Percentiles rank a stretch among this genome's conserved stretches.
These are phyloP conservation scores for Antigone vipio DNA, from an alignment of 2,113 vertebrate genomes.

Conservation along the genomic window DNA sequence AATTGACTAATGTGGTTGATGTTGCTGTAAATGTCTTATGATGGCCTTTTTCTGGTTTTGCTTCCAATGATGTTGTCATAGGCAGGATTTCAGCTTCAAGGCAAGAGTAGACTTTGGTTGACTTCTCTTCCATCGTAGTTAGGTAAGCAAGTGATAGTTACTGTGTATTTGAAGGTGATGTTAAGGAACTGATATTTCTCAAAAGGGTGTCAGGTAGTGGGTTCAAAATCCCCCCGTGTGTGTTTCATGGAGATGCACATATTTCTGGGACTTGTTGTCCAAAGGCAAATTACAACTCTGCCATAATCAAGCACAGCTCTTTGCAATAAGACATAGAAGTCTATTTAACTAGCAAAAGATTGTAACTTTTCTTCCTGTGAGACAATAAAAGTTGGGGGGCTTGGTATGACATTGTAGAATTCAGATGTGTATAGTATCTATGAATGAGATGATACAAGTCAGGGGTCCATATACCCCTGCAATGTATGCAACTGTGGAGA, in stretches of 20 bases:
- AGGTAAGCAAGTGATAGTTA: background rate
- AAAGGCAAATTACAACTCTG: background rate
- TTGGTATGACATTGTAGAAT: background rate
- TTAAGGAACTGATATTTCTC: background rate
- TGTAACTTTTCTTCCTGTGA: background rate
- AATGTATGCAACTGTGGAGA: background rate
- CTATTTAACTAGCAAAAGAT: background rate
- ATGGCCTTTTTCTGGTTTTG: background rate
- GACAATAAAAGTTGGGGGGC: background rate
- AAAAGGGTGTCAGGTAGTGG: background rate
- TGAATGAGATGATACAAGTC: rapidly evolving
- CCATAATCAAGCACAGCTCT: background rate
- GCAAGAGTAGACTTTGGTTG: background rate
- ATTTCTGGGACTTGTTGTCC: background rate
- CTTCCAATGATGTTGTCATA: background rate
- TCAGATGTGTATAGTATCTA: background rate
- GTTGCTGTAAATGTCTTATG: background rate
- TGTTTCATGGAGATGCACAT: background rate
- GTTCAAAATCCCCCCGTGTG: background rate
- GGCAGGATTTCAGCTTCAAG: background rate
- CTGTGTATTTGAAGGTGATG: background rate
- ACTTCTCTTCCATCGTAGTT: background rate
- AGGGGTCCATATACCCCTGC: background rate
- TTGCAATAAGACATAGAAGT: background rate
- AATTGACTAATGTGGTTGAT: background rate